A percentile compares a stretch with the other conserved stretches of the same genome.
phyloP scores from a whole-genome alignment of 2,797 vertebrate species.

The Phrynocephalus guinanensis region DNA sequence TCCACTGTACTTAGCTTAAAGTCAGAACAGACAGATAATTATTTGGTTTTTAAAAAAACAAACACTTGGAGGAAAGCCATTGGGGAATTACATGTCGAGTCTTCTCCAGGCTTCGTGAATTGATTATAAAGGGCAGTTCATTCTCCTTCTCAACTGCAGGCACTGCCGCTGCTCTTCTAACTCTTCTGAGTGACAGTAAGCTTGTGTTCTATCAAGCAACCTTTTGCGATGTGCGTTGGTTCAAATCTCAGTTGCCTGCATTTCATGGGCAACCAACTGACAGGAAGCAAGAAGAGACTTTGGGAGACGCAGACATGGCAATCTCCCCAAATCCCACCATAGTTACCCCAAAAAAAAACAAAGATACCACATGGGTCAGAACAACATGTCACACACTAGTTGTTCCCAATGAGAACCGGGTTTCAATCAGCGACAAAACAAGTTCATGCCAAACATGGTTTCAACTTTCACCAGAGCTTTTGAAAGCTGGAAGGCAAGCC shows the following conservation, averaged over 20 bases:
- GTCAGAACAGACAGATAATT: not conserved
- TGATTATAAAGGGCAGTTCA: not conserved
- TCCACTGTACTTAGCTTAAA: not conserved
- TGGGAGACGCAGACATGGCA: not conserved
- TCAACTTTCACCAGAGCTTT: too few relatives aligned
- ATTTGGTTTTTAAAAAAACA: not conserved
- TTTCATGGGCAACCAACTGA: not conserved
- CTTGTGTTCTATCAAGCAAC: not conserved
- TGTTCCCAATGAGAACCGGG: not conserved
- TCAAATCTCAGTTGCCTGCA: not conserved
- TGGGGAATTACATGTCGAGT: not conserved
- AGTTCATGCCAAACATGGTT: too few relatives aligned
- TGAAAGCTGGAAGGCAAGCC: too few relatives aligned
- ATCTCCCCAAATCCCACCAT: not conserved
- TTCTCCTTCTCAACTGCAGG: not conserved
- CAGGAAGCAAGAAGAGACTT: not conserved
- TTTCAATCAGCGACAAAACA: not conserved
- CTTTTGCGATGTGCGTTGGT: not conserved
- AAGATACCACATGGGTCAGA: too few relatives aligned
- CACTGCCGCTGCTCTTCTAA: not conserved
- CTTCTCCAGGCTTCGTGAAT: not conserved
- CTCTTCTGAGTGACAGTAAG: not conserved
- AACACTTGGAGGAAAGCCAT: not conserved
- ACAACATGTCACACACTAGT: not conserved
- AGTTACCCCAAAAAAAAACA: not conserved